Conservation (phyloP, 2,797 vertebrate genomes). For the Eremophila alpestris region DNA sequence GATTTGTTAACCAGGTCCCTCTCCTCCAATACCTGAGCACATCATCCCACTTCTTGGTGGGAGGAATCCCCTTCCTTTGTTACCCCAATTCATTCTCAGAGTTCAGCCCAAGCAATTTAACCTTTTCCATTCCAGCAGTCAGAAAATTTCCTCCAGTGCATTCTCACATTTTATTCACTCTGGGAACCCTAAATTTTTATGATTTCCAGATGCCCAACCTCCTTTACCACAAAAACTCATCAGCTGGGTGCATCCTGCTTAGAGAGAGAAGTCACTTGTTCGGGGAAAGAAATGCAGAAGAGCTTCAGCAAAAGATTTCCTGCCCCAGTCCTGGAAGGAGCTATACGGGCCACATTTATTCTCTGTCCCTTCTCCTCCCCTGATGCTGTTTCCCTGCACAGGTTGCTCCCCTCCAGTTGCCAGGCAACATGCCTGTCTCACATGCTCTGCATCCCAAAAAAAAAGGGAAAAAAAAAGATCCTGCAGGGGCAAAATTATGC, state of each 20-base stretch:
- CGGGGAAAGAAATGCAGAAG: neutral
- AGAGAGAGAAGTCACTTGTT: neutral
- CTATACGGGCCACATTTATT: neutral
- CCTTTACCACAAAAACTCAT: neutral
- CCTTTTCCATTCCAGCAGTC: neutral
- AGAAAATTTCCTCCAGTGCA: neutral
- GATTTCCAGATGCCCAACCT: neutral
- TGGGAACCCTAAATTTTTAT: neutral
- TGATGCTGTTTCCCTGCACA: conserved; percentile 8
- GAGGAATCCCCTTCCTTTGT: neutral
- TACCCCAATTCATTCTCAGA: neutral
- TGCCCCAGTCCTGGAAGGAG: neutral
- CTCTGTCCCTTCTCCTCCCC: neutral
- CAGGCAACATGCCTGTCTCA: conserved; percentile 62
- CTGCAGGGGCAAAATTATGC: conserved; percentile 42
- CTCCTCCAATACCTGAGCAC: neutral
- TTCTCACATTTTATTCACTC: neutral
- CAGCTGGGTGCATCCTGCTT: neutral
- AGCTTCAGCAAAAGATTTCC: neutral
- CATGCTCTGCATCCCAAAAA: neutral
- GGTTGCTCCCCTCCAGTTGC: conserved; percentile 67
- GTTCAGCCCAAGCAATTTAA: neutral
- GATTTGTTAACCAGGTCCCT: neutral
- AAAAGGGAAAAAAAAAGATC: neutral
- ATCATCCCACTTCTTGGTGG: neutral